Conservation (phyloP, 35 echinoderm and acorn worm species). For the Apostichopus parvimensis region DNA sequence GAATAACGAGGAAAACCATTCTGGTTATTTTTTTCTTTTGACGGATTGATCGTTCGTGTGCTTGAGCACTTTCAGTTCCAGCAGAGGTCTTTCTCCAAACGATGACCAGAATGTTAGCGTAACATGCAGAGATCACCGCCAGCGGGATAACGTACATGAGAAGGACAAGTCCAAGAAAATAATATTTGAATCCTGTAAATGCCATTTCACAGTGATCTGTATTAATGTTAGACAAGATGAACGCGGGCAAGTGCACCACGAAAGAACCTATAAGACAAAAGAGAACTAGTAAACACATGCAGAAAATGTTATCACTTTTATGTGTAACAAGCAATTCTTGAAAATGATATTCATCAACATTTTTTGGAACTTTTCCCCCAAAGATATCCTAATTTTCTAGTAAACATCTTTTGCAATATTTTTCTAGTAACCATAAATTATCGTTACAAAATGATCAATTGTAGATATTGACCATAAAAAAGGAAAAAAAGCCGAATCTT, state of each 20-base stretch:
- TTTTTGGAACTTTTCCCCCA: too few species aligned
- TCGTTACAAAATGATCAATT: too few species aligned
- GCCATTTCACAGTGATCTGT: conserved; percentile 24
- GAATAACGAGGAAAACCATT: conserved; percentile 95
- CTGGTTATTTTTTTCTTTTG: conserved; percentile 94
- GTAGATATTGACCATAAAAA: too few species aligned
- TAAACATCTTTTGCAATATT: too few species aligned
- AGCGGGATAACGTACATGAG: conserved; percentile 88
- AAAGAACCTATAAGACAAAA: conserved; percentile 76
- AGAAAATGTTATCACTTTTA: too few species aligned
- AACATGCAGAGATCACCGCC: conserved; percentile 75
- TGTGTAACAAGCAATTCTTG: too few species aligned
- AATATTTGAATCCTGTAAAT: conserved; percentile 52
- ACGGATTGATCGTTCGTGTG: conserved; percentile 90
- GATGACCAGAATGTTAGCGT: conserved; percentile 85
- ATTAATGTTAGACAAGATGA: conserved; percentile 59
- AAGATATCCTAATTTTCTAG: too few species aligned
- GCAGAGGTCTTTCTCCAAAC: conserved; percentile 93
- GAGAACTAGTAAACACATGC: conserved; percentile 1
- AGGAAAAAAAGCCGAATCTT: too few species aligned
- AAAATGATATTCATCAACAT: too few species aligned
- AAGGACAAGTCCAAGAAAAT: conserved; percentile 69
- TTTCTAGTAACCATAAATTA: too few species aligned
- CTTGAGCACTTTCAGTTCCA: conserved; percentile 89
- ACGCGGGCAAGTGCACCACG: conserved; percentile 71